phyloP scores from a whole-genome alignment of 2,797 vertebrate genomes.

The Sebastes hubbsi region DNA sequence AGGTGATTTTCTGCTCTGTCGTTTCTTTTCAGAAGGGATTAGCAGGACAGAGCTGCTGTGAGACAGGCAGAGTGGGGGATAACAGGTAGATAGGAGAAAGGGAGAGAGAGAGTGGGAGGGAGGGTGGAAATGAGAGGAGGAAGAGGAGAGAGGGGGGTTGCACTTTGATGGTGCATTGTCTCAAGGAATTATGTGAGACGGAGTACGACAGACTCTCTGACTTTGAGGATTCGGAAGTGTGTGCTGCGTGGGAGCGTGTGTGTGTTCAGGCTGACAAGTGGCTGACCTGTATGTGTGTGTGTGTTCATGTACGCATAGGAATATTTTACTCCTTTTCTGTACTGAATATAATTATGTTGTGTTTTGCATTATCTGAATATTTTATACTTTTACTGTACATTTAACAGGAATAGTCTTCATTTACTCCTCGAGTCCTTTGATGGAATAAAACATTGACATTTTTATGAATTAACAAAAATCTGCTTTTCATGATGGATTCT shows the following conservation, averaged over 20 bases:
- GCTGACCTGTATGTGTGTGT: neutral
- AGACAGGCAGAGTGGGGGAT: slow-evolving; percentile 73
- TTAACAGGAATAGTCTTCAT: neutral
- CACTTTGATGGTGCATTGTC: slow-evolving; percentile 72
- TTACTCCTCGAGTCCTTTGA: neutral
- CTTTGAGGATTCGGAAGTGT: slow-evolving; percentile 52
- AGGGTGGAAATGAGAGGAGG: slow-evolving; percentile 47
- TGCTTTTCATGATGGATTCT: neutral
- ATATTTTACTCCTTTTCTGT: neutral
- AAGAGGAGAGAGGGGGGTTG: slow-evolving; percentile 10
- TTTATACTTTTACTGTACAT: neutral
- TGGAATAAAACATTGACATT: neutral
- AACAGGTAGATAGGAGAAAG: slow-evolving; percentile 72
- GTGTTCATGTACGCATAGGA: neutral
- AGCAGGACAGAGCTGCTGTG: slow-evolving; percentile 72
- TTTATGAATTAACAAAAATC: neutral
- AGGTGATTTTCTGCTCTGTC: slow-evolving; percentile 84
- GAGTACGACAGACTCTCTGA: slow-evolving; percentile 51
- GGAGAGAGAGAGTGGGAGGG: slow-evolving; percentile 20
- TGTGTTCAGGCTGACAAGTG: neutral
- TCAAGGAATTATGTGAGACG: slow-evolving; percentile 68
- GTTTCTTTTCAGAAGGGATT: slow-evolving; percentile 83
- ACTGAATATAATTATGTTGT: neutral
- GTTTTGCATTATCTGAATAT: neutral
- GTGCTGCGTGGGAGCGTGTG: neutral